Base-by-base conservation (phyloP, 1,140 invertebrate species). In the Lutraria rhynchaena region DNA sequence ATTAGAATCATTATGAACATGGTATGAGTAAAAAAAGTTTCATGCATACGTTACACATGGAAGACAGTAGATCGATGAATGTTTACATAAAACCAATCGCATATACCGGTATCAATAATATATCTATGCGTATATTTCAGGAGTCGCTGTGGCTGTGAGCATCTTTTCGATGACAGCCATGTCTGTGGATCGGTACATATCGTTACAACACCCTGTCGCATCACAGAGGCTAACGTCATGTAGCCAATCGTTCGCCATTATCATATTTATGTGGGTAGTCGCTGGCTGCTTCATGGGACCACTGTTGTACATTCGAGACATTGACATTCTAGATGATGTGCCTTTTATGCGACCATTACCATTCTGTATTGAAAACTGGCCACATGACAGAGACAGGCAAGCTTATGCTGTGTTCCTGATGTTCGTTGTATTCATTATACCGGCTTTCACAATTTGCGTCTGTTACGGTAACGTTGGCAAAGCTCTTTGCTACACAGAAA, bases 141-240 rank as follows among this genome's bases (percentile, higher is more conserved):
- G 95, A 63, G 95, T 96, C 9, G 94, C 95, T 13, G 95, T 96
- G 0, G 95, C 95, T 0, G 95, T 95, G 1, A 96, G 95, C 77
- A 95, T 96, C 24, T 96, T 96, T 90, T 96, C 96, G 0, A 95
- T 96, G 85, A 95, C 95, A 0, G 95, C 95, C 0, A 96, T 96
- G 95, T 95, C 95, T 53, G 93, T 96, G n/a, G 95, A 96, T 89
- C 93, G 96, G 24, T 96, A 95, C 87, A 89, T 96, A 63, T 95
- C 95, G 9, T 96, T 96, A 82, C 94, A 95, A 69, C 95, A 95
- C 89, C 95, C 95, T 0, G 94, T 96, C 51, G 93, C 65, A 46
- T 76, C 81, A 0, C 73, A 85, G 9, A 76, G 82, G 94, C n/a
- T 93, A 94, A 86, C 93, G 94, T 75, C 94, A 94, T 91, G 85